phyloP scores from a whole-genome alignment of 37 sponge, comb jelly and placozoan species.

The Cliona cf. orientalis region DNA sequence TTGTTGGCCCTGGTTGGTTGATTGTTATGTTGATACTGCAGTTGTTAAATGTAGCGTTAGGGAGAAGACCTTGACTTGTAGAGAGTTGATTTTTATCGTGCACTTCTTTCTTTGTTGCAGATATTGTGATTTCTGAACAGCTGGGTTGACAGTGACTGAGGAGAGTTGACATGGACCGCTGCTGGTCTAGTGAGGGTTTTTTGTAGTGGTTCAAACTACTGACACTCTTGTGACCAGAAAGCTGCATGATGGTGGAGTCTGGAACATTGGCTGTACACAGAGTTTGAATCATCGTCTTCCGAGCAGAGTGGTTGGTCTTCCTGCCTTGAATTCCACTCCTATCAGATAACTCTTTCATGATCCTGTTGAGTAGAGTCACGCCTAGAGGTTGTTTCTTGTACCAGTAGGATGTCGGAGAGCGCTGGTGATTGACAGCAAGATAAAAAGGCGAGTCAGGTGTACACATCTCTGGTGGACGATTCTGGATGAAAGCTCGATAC shows the following conservation, averaged over 20 bases:
- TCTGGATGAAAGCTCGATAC: background rate
- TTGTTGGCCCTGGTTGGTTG: too few species aligned
- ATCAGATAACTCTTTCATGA: background rate
- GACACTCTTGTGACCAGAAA: background rate
- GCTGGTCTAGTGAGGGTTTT: background rate
- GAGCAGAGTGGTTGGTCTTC: slow-evolving; percentile 7
- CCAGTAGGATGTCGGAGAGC: background rate
- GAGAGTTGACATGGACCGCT: background rate
- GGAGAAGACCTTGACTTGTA: too few species aligned
- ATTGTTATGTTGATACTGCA: too few species aligned
- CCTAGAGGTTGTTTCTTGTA: background rate
- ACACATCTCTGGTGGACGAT: background rate
- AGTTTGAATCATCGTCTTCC: background rate
- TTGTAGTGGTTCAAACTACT: background rate
- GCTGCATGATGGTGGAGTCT: background rate
- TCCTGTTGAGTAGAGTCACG: background rate
- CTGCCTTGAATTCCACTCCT: background rate
- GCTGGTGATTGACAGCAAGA: background rate
- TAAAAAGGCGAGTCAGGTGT: background rate
- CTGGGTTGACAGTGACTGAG: too few species aligned
- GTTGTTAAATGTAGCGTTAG: too few species aligned
- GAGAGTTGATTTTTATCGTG: too few species aligned
- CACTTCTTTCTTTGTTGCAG: too few species aligned
- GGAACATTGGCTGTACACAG: background rate
- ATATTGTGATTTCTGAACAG: too few species aligned